Percentiles rank a stretch among this genome's conserved stretches.
These are phyloP conservation scores for Zenarchopterus dispar DNA, from an alignment of 2,797 vertebrate genomes.

Conservation along the genomic window DNA sequence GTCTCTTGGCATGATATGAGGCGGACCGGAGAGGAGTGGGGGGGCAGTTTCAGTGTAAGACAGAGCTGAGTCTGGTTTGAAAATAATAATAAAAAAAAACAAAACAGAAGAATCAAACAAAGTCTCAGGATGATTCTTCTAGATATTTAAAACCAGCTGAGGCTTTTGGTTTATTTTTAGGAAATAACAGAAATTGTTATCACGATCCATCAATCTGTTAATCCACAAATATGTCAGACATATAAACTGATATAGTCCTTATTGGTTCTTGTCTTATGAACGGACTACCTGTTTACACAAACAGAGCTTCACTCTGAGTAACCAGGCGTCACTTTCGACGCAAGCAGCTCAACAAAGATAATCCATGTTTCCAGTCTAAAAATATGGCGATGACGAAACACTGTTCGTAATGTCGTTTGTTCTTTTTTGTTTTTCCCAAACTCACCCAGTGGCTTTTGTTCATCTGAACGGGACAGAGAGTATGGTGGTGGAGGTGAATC, in stretches of 20 bases:
- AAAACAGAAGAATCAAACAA: background rate
- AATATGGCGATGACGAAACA: conserved; percentile 39
- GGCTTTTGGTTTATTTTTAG: too few relatives aligned
- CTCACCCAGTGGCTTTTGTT: conserved; percentile 94
- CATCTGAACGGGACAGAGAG: conserved; percentile 86
- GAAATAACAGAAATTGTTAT: too few relatives aligned
- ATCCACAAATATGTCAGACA: too few relatives aligned
- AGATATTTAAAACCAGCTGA: too few relatives aligned
- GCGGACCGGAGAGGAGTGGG: conserved; percentile 81
- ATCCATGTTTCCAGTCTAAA: conserved; percentile 48
- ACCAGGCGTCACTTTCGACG: conserved; percentile 12
- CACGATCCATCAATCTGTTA: too few relatives aligned
- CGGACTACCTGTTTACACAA: conserved; percentile 6
- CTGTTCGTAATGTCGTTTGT: conserved; percentile 21
- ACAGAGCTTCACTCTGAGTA: background rate
- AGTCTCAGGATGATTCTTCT: too few relatives aligned
- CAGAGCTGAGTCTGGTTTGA: conserved; percentile 89
- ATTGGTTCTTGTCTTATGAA: background rate
- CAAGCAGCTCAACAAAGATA: conserved; percentile 27
- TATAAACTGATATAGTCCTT: background rate
- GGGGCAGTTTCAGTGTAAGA: conserved; percentile 94
- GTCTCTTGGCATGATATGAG: conserved; percentile 81
- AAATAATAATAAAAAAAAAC: conserved; percentile 11
- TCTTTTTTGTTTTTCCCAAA: conserved; percentile 41
- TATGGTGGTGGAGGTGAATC: conserved; percentile 97